A percentile compares a stretch with the other conserved stretches of the same genome.
Conservation (phyloP, 2,888 invertebrate species). For the Drosophila meridiana region DNA sequence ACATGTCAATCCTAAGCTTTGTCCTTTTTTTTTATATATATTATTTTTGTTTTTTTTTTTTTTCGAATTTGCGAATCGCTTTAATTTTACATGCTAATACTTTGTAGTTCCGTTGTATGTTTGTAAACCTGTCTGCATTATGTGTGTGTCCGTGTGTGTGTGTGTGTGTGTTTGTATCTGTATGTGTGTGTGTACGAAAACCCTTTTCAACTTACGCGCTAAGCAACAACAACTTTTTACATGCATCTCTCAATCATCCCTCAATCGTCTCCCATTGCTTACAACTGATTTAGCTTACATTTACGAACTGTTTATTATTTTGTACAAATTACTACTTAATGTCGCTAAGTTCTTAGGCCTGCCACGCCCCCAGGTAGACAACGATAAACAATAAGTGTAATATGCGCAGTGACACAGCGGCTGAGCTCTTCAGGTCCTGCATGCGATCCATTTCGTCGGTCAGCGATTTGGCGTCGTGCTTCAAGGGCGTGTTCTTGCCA, state of each 20-base stretch:
- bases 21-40: too few species aligned
- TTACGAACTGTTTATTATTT: slow-evolving; percentile 38
- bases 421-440: slow-evolving; percentile 66
- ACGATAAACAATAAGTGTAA: slow-evolving; percentile 1
- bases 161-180: not conserved
- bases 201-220: slow-evolving; percentile 51
- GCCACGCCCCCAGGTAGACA: slow-evolving; percentile 52
- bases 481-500: slow-evolving; percentile 69
- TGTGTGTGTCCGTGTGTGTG: not conserved
- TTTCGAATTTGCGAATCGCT: slow-evolving; percentile 19
- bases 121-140: slow-evolving; percentile 26
- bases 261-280: slow-evolving; percentile 41
- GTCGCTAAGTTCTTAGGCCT: slow-evolving; percentile 36
- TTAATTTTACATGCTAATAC: slow-evolving; percentile 76
- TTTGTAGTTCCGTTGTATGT: slow-evolving; percentile 78
- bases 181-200: slow-evolving; percentile 31
- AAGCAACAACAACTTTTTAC: slow-evolving; percentile 80
- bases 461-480: slow-evolving; percentile 83
- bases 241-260: slow-evolving; percentile 44
- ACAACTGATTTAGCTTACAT: slow-evolving; percentile 37
- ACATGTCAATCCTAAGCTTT: slow-evolving; percentile 32
- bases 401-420: not conserved
- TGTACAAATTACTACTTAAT: slow-evolving; percentile 56
- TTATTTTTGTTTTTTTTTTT: not conserved
- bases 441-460: slow-evolving; percentile 82